Base-by-base conservation (phyloP, 2,888 invertebrate species). In the Amiota mariae region DNA sequence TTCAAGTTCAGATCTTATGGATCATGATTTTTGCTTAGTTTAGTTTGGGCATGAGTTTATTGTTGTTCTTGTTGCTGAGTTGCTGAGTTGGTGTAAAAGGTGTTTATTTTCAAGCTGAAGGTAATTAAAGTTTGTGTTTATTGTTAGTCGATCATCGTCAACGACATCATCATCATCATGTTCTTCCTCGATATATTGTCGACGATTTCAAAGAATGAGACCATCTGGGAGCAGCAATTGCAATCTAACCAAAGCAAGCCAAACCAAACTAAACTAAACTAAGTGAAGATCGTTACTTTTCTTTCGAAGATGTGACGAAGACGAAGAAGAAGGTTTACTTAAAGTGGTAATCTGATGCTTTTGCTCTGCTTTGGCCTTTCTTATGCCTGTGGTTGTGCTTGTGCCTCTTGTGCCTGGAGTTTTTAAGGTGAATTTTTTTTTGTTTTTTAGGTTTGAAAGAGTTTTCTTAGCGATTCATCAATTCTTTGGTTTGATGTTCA, bases 81-180 rank as follows among this genome's bases (percentile, higher is more conserved):
- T 24, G 36, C 24, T 24, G 61, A 20, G 61, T 11, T 3, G 20
- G 24, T 11, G 11, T 24, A 61, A 18, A 73, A 79, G 84, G 83
- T 81, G 83, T 80, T 82, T 83, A 82, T 78, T 81, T 84, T 79
- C 80, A 79, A 81, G 80, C 78, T 77, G 79, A 36, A 79, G 80
- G 83, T 81, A 80, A 81, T 82, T 78, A 79, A 79, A 73, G 77
- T 73, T 67, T 64, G 76, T 75, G 59, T 70, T 36, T 18, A 49
- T 47, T 15, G 48, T 72, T 70, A 48, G 49, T 51, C 20, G 70
- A 59, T 72, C 72, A 36, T 36, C 36, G 36, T 36, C 36, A 36
- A 6, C 36, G 36, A 6, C 36, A 4, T 36, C 36, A 0, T 36
- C 36, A 36, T 36, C 36, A 36, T 36, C 36, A 36, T 36, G n/a